A percentile compares a stretch with the other conserved stretches of the same genome.
Evolutionary conservation across 2,113 vertebrate species (phyloP).

Genomic region (Mormyrus iriodes): DNA sequence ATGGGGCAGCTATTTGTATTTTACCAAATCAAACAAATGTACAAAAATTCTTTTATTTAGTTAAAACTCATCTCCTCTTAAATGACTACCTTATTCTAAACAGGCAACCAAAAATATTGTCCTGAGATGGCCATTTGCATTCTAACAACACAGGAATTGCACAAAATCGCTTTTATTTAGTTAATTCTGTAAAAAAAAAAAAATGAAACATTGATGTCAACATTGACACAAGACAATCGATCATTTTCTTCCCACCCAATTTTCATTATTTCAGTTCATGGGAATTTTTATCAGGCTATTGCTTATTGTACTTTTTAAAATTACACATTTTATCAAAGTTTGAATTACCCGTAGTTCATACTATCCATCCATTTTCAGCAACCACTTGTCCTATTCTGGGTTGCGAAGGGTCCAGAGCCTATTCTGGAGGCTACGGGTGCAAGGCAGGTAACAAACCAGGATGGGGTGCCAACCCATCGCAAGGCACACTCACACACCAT

Average conservation of each 20-base stretch:
- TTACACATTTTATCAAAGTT: too few relatives aligned
- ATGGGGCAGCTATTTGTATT: neutral
- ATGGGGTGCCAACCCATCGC: too few relatives aligned
- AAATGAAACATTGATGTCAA: neutral
- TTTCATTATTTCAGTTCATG: neutral
- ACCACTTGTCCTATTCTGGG: too few relatives aligned
- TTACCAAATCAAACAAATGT: neutral
- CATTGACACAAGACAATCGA: too few relatives aligned
- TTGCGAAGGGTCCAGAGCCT: too few relatives aligned
- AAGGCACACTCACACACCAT: too few relatives aligned
- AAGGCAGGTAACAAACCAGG: too few relatives aligned
- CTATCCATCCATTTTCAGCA: neutral
- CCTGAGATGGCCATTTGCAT: neutral
- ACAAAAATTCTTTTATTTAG: neutral
- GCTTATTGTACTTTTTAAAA: neutral
- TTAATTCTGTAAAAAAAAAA: neutral
- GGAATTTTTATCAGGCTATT: too few relatives aligned
- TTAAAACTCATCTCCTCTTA: neutral
- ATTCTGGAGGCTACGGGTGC: too few relatives aligned
- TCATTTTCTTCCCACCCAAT: neutral
- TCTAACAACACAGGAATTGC: neutral
- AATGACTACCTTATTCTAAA: neutral
- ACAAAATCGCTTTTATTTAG: neutral
- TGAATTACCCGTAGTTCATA: neutral
- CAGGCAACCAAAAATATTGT: neutral